A percentile compares a stretch with the other conserved stretches of the same genome.
Evolutionary conservation across 2,113 vertebrate genomes (phyloP).

Genomic region (Semicossyphus pulcher): DNA sequence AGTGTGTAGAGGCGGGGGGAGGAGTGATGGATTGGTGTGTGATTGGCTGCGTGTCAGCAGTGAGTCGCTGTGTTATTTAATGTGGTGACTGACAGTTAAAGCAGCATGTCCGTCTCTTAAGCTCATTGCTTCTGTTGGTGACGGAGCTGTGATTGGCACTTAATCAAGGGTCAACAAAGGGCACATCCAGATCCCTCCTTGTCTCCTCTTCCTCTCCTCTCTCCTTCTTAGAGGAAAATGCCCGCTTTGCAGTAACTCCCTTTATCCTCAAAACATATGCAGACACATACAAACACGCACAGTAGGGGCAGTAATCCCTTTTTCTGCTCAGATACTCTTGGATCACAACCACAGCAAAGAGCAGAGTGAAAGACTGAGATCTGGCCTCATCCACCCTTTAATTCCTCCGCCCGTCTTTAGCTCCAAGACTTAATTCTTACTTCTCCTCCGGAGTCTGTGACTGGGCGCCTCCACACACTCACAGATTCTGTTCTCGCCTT

Average conservation of each 20-base stretch:
- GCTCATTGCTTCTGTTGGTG: conserved; percentile 49
- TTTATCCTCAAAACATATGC: conserved; percentile 51
- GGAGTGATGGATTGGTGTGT: conserved; percentile 9
- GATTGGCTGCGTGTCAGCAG: conserved; percentile 61
- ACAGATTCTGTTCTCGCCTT: conserved; percentile 66
- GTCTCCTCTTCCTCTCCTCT: background rate
- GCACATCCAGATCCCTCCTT: background rate
- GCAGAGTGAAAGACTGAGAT: conserved; percentile 60
- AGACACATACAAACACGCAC: conserved; percentile 43
- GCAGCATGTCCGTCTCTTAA: conserved; percentile 53
- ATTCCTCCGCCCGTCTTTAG: conserved; percentile 65
- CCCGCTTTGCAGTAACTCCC: conserved; percentile 28
- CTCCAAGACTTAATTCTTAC: conserved; percentile 60
- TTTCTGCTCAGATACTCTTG: conserved; percentile 59
- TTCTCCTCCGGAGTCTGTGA: conserved; percentile 61
- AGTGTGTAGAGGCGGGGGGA: background rate
- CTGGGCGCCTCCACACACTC: conserved; percentile 59
- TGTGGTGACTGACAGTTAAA: conserved; percentile 39
- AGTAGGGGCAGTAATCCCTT: conserved; percentile 64
- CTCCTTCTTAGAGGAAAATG: conserved; percentile 15
- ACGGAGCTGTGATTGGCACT: conserved; percentile 58
- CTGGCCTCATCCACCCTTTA: conserved; percentile 69
- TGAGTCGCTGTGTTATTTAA: conserved; percentile 50
- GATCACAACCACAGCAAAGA: conserved; percentile 59
- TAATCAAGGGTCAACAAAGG: conserved; percentile 57